A percentile compares a stretch with the other conserved stretches of the same genome.
These are phyloP conservation scores for Trachymyrmex cornetzi DNA, from an alignment of 1,140 invertebrate species.

Conservation along the genomic window DNA sequence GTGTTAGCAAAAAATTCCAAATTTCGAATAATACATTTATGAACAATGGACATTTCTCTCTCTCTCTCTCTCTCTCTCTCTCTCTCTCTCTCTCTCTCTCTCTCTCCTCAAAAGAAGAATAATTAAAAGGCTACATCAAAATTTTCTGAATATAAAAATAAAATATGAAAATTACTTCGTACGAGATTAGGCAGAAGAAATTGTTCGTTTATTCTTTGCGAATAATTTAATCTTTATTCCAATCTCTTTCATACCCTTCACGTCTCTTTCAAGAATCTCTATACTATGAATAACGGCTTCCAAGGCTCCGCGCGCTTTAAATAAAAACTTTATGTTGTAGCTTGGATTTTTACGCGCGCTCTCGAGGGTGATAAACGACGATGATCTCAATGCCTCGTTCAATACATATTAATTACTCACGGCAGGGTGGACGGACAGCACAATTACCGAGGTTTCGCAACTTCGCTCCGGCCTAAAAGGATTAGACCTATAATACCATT, in stretches of 20 bases:
- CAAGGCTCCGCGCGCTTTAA: constrained; percentile 21
- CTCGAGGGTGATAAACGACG: constrained; percentile 37
- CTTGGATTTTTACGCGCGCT: constrained; percentile 22
- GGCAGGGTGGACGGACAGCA: constrained; percentile 26
- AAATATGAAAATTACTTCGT: neutral
- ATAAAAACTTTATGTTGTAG: constrained; percentile 20
- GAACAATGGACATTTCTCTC: neutral
- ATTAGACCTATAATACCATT: constrained; percentile 35
- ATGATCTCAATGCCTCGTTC: constrained; percentile 33
- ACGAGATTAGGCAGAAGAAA: neutral
- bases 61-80: neutral
- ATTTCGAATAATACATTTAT: neutral
- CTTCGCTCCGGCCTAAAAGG: constrained; percentile 45
- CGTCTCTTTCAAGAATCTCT: constrained; percentile 34
- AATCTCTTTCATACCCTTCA: neutral
- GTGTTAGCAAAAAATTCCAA: neutral
- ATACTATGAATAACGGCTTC: constrained; percentile 18
- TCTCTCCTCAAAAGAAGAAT: neutral
- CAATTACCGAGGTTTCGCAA: constrained; percentile 46
- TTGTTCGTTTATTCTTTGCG: neutral
- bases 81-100: neutral
- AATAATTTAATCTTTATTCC: constrained; percentile 40
- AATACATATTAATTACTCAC: constrained; percentile 57
- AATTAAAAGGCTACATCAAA: neutral
- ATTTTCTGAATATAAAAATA: neutral